Evolutionary conservation across 2,113 vertebrate genomes (phyloP).

Genomic region (Marmota flaviventris): DNA sequence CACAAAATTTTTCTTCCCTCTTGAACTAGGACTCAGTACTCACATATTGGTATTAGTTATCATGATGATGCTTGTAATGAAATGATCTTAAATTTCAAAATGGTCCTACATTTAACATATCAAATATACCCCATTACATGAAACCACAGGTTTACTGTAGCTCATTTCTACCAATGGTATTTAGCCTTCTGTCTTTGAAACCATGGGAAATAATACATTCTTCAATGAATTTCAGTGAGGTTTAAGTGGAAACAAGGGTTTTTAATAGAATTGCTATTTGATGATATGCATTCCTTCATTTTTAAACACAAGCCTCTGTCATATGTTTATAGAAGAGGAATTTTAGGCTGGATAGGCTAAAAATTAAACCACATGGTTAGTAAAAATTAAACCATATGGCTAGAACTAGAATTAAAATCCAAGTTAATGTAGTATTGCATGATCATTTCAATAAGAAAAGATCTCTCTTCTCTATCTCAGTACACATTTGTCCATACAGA

Average conservation of each 20-base stretch:
- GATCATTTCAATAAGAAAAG: background rate
- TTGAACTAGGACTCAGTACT: slow-evolving; percentile 8
- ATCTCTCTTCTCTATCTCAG: background rate
- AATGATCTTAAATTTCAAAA: background rate
- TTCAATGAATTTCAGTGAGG: background rate
- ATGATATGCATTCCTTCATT: background rate
- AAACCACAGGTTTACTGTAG: background rate
- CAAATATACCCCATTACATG: background rate
- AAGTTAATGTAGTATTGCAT: background rate
- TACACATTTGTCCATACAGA: background rate
- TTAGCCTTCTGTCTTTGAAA: slow-evolving; percentile 8
- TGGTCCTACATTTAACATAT: background rate
- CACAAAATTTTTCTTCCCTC: background rate
- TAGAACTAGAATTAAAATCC: slow-evolving; percentile 24
- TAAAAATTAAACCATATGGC: slow-evolving; percentile 7
- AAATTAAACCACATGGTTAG: slow-evolving; percentile 19
- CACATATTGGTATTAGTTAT: background rate
- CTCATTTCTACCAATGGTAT: background rate
- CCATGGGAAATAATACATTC: background rate
- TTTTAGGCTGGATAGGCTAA: background rate
- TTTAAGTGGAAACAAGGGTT: background rate
- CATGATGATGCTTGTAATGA: background rate
- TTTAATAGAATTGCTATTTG: background rate
- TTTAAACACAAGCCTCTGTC: background rate
- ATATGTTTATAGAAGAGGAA: slow-evolving; percentile 45